Evolutionary conservation across 2,888 invertebrate genomes (phyloP).

Genomic region (Xestoiulus laeticollis): DNA sequence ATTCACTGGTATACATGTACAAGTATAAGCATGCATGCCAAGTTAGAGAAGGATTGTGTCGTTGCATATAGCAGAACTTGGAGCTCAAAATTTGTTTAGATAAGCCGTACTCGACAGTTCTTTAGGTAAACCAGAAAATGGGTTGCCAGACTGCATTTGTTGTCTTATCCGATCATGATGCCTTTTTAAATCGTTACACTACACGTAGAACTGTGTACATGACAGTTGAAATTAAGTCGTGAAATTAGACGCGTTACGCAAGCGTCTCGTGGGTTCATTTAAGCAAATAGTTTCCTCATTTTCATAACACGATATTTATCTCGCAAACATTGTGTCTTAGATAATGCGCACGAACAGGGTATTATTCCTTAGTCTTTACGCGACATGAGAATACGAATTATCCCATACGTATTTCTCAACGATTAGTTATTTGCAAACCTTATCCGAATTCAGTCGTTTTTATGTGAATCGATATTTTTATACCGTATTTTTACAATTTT

Average conservation of each 20-base stretch:
- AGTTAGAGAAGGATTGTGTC: neutral
- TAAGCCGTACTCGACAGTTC: neutral
- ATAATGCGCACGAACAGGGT: neutral
- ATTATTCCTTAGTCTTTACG: neutral
- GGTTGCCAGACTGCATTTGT: neutral
- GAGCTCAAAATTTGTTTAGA: neutral
- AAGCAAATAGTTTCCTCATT: slow-evolving; percentile 45
- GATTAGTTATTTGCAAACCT: neutral
- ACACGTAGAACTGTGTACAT: neutral
- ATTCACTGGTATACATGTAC: too few species aligned
- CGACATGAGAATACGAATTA: neutral
- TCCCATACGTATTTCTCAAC: neutral
- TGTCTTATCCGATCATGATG: neutral
- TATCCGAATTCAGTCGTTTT: neutral
- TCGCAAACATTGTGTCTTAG: slow-evolving; percentile 23
- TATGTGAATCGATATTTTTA: too few species aligned
- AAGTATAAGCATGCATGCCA: neutral
- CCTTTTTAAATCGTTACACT: neutral
- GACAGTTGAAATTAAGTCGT: slow-evolving; percentile 46
- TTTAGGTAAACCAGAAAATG: neutral
- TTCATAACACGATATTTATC: slow-evolving; percentile 42
- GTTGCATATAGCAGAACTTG: neutral
- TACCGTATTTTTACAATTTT: too few species aligned
- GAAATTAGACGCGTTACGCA: slow-evolving; percentile 42
- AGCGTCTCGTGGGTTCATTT: slow-evolving; percentile 38